These are phyloP conservation scores for Pteropus rufus DNA, from an alignment of 2,797 vertebrate species.

Conservation along the genomic window DNA sequence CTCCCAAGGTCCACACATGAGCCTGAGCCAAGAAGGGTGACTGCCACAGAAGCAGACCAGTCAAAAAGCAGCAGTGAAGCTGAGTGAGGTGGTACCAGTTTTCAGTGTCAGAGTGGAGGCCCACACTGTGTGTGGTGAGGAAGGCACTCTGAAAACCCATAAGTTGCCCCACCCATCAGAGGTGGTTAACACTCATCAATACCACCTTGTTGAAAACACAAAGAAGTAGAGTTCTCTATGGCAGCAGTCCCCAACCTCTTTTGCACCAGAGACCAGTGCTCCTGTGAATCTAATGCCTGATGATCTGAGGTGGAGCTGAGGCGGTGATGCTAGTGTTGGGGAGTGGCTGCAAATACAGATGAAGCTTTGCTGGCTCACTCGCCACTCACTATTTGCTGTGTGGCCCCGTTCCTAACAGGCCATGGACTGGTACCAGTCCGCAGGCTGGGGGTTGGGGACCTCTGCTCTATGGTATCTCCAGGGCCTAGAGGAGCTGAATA, in stretches of 20 bases:
- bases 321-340: too few relatives aligned
- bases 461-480: too few relatives aligned
- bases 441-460: too few relatives aligned
- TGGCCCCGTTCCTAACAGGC: too few relatives aligned
- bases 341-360: too few relatives aligned
- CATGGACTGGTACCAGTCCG: too few relatives aligned
- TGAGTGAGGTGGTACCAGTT: not conserved
- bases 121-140: too few relatives aligned
- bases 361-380: too few relatives aligned
- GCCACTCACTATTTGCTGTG: too few relatives aligned
- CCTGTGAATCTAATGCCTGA: too few relatives aligned
- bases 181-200: not conserved
- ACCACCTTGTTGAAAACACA: not conserved
- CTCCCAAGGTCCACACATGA: not conserved
- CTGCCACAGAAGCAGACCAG: not conserved
- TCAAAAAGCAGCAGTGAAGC: not conserved
- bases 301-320: too few relatives aligned
- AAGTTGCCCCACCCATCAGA: not conserved
- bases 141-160: not conserved
- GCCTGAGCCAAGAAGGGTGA: not conserved
- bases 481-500: not conserved
- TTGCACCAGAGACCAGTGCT: too few relatives aligned
- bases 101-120: not conserved
- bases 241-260: not conserved
- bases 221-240: not conserved